phyloP scores from a whole-genome alignment of 2,888 invertebrate species.

The Zygaena filipendulae region DNA sequence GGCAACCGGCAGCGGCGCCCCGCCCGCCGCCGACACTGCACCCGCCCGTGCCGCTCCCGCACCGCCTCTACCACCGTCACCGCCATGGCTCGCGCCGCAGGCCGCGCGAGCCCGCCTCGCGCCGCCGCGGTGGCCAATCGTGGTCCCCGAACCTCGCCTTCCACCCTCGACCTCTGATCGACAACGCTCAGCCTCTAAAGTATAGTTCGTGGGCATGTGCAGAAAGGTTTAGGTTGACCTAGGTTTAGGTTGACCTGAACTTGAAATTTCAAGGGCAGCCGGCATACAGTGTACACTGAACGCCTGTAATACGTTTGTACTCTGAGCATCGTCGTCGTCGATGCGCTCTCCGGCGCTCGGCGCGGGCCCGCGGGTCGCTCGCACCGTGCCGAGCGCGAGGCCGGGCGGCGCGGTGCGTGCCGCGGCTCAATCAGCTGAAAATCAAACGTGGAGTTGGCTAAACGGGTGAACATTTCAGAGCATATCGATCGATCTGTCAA shows the following conservation, averaged over 20 bases:
- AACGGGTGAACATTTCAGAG: slow-evolving; percentile 34
- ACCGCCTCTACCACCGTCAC: slow-evolving; percentile 17
- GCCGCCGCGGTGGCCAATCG: slow-evolving; percentile 8
- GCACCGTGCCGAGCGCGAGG: slow-evolving; percentile 10
- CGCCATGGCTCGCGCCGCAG: too few relatives aligned
- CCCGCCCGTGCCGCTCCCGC: slow-evolving; percentile 6
- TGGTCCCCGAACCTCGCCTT: too few relatives aligned
- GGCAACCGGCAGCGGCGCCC: slow-evolving; percentile 1
- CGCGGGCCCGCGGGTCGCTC: slow-evolving; percentile 12
- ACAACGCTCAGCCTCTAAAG: too few relatives aligned
- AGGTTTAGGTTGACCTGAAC: too few relatives aligned
- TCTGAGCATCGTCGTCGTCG: slow-evolving; percentile 9
- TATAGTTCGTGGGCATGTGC: too few relatives aligned
- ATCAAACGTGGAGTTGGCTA: slow-evolving; percentile 23
- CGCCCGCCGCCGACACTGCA: slow-evolving; percentile 2
- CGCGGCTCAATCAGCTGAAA: slow-evolving; percentile 24
- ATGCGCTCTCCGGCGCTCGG: slow-evolving; percentile 8
- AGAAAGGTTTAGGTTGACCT: too few relatives aligned
- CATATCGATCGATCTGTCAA: slow-evolving; percentile 60
- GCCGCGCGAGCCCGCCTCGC: slow-evolving; percentile 16
- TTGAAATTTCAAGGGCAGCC: slow-evolving; percentile 29
- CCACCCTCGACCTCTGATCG: too few relatives aligned
- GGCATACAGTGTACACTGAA: background rate
- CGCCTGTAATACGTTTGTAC: too few relatives aligned
- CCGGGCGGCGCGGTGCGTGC: slow-evolving; percentile 9